A percentile compares a stretch with the other conserved stretches of the same genome.
Conservation (phyloP, 2,113 vertebrate species). For the Upupa epops region DNA sequence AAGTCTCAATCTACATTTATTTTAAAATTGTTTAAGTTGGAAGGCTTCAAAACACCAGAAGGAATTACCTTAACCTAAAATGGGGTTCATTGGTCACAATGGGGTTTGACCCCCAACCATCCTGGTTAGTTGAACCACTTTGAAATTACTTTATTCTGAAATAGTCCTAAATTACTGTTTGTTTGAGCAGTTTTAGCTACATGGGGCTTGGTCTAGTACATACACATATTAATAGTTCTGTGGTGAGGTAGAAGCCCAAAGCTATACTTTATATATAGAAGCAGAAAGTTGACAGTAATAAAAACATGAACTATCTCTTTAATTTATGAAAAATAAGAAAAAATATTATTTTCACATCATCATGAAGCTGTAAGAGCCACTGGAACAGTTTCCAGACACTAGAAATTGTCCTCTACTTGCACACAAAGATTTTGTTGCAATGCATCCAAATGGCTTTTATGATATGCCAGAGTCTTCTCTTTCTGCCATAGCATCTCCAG, state of each 20-base stretch:
- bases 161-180: neutral
- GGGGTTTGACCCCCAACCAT: neutral
- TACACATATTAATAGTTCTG: neutral
- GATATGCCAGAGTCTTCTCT: neutral
- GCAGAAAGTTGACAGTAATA: neutral
- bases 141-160: neutral
- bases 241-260: neutral
- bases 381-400: neutral
- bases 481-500: neutral
- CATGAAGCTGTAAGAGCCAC: neutral
- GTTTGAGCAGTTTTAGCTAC: neutral
- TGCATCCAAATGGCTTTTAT: fast-evolving
- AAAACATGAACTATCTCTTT: neutral
- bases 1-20: neutral
- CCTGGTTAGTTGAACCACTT: neutral
- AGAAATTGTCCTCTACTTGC: neutral
- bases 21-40: neutral
- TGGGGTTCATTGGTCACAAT: neutral
- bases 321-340: neutral
- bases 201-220: neutral
- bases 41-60: neutral
- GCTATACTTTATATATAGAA: neutral
- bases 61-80: neutral
- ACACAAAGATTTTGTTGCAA: neutral
- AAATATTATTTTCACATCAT: neutral